Conservation (phyloP, 2,797 vertebrate species). For the Fundulus diaphanus region DNA sequence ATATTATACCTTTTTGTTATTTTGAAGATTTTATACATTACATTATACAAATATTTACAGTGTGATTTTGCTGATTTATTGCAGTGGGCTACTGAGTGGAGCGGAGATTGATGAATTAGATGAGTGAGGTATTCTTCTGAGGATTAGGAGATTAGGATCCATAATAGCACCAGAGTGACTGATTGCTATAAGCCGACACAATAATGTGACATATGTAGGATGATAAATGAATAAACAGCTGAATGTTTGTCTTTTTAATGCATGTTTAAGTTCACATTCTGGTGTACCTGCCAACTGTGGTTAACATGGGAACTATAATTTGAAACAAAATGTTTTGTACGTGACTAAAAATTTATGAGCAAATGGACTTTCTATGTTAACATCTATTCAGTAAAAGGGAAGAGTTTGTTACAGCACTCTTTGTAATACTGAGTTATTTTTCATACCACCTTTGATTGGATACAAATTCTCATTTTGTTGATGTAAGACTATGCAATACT, state of each 20-base stretch:
- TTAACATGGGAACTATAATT: not conserved
- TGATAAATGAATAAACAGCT: not conserved
- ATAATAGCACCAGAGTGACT: constrained; percentile 20
- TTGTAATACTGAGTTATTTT: too few species aligned
- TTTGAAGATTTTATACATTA: not conserved
- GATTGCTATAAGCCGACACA: constrained; percentile 2
- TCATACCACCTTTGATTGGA: too few species aligned
- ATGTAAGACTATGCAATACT: too few species aligned
- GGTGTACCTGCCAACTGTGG: not conserved
- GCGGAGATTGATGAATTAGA: constrained; percentile 29
- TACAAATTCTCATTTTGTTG: too few species aligned
- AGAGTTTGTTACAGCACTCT: too few species aligned
- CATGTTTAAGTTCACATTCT: constrained; percentile 1
- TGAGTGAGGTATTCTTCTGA: constrained; percentile 25
- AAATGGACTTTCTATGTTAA: too few species aligned
- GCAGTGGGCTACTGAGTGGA: constrained; percentile 12
- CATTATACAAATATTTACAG: not conserved
- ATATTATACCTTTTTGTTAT: not conserved
- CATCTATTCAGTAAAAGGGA: too few species aligned
- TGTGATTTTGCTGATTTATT: not conserved
- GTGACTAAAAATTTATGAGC: not conserved
- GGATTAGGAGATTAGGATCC: constrained; percentile 54
- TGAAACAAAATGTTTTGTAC: not conserved
- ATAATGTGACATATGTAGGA: not conserved
- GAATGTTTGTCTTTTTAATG: not conserved